A percentile compares a stretch with the other conserved stretches of the same genome.
Evolutionary conservation across 2,888 invertebrate species (phyloP).

Genomic region (Charanyca ferruginea): DNA sequence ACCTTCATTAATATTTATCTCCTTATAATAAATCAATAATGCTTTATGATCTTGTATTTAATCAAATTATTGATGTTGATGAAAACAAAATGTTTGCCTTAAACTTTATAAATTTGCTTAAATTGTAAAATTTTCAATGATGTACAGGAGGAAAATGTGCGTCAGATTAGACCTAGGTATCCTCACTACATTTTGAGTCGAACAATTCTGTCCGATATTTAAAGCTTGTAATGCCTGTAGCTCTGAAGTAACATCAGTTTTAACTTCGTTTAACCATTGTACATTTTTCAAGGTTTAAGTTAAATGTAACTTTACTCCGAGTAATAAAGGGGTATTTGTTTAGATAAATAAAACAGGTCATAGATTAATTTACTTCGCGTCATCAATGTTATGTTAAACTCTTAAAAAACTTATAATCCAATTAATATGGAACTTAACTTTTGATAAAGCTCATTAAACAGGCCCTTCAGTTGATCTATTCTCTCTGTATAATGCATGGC

Average conservation of each 20-base stretch:
- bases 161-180: slow-evolving; percentile 9
- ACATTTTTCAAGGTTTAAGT: background rate
- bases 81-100: slow-evolving; percentile 11
- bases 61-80: slow-evolving; percentile 13
- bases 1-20: slow-evolving; percentile 61
- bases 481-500: background rate
- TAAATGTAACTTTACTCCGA: background rate
- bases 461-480: slow-evolving; percentile 3
- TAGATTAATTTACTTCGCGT: slow-evolving; percentile 29
- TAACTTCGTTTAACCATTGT: background rate
- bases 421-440: slow-evolving; percentile 12
- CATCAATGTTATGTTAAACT: slow-evolving; percentile 29
- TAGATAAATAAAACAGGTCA: slow-evolving; percentile 35
- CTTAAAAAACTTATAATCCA: slow-evolving; percentile 14
- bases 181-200: slow-evolving; percentile 47
- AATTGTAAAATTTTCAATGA: slow-evolving; percentile 15
- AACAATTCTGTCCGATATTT: slow-evolving; percentile 4
- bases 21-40: slow-evolving; percentile 33
- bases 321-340: slow-evolving; percentile 2
- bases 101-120: background rate
- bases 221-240: slow-evolving; percentile 6
- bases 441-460: slow-evolving; percentile 24
- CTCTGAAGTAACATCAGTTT: background rate
- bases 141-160: slow-evolving; percentile 23
- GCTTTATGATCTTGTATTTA: slow-evolving; percentile 35